A percentile compares a stretch with the other conserved stretches of the same genome.
These are phyloP conservation scores for Oryzias dopingdopingensis DNA, from an alignment of 2,797 vertebrate genomes.

Conservation along the genomic window DNA sequence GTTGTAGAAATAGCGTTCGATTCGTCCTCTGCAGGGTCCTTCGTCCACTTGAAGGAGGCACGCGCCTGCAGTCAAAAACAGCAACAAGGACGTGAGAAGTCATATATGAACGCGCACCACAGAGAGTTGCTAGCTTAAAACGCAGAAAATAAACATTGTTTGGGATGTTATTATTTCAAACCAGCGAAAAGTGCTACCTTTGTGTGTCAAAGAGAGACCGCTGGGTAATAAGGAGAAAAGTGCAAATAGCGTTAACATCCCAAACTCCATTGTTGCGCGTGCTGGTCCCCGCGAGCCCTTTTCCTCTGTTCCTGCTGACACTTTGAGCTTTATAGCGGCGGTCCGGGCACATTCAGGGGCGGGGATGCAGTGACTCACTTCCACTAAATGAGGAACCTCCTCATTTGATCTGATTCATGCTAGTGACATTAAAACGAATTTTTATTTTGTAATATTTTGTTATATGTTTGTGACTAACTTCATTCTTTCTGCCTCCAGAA, in stretches of 20 bases:
- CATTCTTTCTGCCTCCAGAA: neutral
- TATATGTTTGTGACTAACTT: slow-evolving; percentile 21
- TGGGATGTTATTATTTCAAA: too few relatives aligned
- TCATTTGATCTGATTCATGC: slow-evolving; percentile 9
- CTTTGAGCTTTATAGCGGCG: slow-evolving; percentile 44
- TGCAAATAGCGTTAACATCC: slow-evolving; percentile 36
- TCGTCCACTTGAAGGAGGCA: slow-evolving; percentile 82
- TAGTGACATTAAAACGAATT: slow-evolving; percentile 15
- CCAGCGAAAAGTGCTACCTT: slow-evolving; percentile 47
- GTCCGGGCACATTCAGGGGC: slow-evolving; percentile 53
- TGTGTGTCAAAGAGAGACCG: slow-evolving; percentile 32
- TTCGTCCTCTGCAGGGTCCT: slow-evolving; percentile 78
- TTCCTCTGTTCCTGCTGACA: slow-evolving; percentile 7
- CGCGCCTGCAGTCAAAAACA: slow-evolving; percentile 49
- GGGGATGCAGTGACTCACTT: slow-evolving; percentile 64
- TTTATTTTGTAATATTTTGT: neutral
- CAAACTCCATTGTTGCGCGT: slow-evolving; percentile 61
- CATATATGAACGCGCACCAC: neutral
- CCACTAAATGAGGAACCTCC: neutral
- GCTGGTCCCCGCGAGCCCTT: slow-evolving; percentile 6
- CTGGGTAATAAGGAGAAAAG: slow-evolving; percentile 42
- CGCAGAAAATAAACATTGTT: too few relatives aligned
- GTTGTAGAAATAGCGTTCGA: slow-evolving; percentile 85
- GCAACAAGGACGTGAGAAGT: slow-evolving; percentile 1
- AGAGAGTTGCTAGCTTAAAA: neutral